Base-by-base conservation (phyloP, 2,113 vertebrate species). In the Leucoraja erinaceus region DNA sequence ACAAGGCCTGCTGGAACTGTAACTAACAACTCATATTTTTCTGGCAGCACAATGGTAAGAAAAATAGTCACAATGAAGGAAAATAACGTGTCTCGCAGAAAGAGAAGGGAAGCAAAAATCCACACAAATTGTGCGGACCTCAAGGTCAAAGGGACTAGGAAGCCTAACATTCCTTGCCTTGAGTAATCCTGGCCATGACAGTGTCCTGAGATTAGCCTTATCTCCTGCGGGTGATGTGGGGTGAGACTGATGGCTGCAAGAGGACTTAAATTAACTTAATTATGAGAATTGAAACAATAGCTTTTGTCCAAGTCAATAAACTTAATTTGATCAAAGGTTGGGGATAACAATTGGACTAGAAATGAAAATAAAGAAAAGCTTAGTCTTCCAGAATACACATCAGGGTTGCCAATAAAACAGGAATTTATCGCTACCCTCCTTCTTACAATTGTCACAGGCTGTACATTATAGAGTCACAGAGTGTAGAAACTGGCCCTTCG, bases 131-230 rank as follows among this genome's bases (percentile, higher is more conserved):
- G 56, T 31, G 28, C 59, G n/a, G 59, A 63, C 2, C n/a, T 63
- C 59, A 88, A 88, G 59, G 83, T 88, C 83, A 88, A 31, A 88
- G 59, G 56, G 59, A 88, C 25, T 63, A 56, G 63, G 59, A 63
- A 88, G 56, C 28, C 83, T 88, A n/a, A 63, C 28, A 88, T 88
- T 88, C 83, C 28, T 14, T 31, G 56, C 5, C 56, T 31, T 18
- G 63, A 33, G 33, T n/a, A 33, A 77, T 77, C 75, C 75, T 33
- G 11, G n/a, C n/a, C 75, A 47, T 47, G 38, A 47, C 38, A 47
- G 38, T 33, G 83, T 88, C 20, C 56, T 31, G 56, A 16, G 59
- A 88, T 88, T 63, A 88, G 59, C 28, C n/a, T 88, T 88, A 88
- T 88, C 83, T 63, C 11, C 28, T n/a, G 28, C 12, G 56, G 83